These are phyloP conservation scores for Drosophila pseudotakahashii DNA, from an alignment of 2,888 invertebrate species.

Conservation along the genomic window DNA sequence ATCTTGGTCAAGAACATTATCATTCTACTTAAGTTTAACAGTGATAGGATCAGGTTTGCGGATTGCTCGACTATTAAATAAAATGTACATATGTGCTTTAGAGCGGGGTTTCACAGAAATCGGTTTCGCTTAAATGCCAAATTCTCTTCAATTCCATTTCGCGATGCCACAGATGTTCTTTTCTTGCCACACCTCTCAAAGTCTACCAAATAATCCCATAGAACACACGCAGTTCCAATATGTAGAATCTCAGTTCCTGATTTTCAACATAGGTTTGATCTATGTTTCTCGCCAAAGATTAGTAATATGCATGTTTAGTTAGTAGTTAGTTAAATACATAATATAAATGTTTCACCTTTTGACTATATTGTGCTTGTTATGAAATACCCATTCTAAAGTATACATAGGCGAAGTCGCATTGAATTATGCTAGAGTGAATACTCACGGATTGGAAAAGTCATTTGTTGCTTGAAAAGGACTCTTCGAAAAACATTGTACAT, in stretches of 20 bases:
- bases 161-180: background rate
- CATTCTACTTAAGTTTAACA: background rate
- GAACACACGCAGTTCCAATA: too few species aligned
- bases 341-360: background rate
- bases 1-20: conserved; percentile 6
- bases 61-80: background rate
- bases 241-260: background rate
- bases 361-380: background rate
- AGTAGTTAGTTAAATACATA: background rate
- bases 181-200: background rate
- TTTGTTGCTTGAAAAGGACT: too few species aligned
- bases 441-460: background rate
- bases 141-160: conserved; percentile 2
- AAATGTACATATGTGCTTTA: background rate
- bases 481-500: too few species aligned
- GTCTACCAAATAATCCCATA: background rate
- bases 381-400: background rate
- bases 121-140: background rate
- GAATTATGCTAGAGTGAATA: background rate
- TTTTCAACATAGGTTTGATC: background rate
- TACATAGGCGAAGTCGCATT: background rate
- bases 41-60: background rate
- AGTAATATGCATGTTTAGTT: background rate
- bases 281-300: background rate
- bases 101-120: conserved; percentile 2